A percentile compares a stretch with the other conserved stretches of the same genome.
phyloP scores from a whole-genome alignment of 2,113 vertebrate genomes.

The Daubentonia madagascariensis region DNA sequence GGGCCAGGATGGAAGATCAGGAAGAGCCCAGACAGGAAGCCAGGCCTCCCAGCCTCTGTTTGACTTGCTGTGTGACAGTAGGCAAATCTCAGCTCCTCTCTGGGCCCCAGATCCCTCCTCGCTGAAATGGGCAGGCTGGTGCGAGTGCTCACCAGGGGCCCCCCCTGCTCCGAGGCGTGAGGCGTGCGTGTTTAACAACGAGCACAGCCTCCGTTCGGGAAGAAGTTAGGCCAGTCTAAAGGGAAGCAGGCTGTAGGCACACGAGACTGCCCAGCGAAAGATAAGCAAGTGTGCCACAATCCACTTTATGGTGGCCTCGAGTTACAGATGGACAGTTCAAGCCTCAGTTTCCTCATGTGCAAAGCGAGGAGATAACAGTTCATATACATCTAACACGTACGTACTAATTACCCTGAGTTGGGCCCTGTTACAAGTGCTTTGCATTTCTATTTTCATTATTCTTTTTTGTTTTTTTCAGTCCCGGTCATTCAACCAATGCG shows the following conservation, averaged over 20 bases:
- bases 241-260: not conserved
- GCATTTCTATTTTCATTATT: not conserved
- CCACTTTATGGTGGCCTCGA: not conserved
- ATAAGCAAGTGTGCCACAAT: not conserved
- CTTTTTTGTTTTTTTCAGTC: not conserved
- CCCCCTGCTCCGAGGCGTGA: not conserved
- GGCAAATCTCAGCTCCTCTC: not conserved
- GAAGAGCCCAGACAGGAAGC: not conserved
- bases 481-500: not conserved
- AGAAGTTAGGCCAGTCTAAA: not conserved
- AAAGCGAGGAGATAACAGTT: not conserved
- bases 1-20: not conserved
- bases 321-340: not conserved
- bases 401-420: accelerated
- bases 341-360: not conserved
- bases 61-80: not conserved
- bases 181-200: accelerated
- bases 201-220: not conserved
- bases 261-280: not conserved
- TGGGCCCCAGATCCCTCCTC: not conserved
- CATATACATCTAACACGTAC: not conserved
- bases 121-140: not conserved
- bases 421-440: not conserved
- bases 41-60: not conserved
- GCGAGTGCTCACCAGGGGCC: not conserved